Conservation (phyloP, 2,888 invertebrate species). For the Brachylomia viminalis region DNA sequence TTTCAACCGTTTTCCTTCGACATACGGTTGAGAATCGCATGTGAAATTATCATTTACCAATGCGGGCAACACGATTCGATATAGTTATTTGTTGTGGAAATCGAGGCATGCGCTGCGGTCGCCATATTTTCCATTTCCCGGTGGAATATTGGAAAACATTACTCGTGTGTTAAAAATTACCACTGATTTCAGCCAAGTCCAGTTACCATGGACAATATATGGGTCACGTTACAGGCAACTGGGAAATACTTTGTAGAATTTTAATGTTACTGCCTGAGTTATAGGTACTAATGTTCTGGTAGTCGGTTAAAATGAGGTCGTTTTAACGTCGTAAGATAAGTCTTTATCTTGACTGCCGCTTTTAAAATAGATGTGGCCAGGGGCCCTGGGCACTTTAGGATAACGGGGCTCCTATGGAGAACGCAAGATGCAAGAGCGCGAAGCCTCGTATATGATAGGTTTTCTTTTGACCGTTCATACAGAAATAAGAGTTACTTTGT, state of each 20-base stretch:
- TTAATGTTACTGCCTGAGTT: constrained; percentile 45
- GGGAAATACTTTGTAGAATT: constrained; percentile 50
- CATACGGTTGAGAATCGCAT: constrained; percentile 57
- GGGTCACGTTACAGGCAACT: constrained; percentile 34
- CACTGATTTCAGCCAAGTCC: constrained; percentile 40
- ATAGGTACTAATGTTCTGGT: constrained; percentile 36
- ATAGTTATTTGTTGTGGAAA: constrained; percentile 73
- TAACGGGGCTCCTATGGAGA: no score
- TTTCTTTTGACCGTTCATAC: no score
- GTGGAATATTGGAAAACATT: constrained; percentile 61
- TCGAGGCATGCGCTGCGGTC: constrained; percentile 68
- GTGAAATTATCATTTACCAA: constrained; percentile 48
- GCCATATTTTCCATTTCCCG: constrained; percentile 75
- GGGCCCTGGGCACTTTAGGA: no score
- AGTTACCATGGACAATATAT: constrained; percentile 37
- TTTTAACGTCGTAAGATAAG: constrained; percentile 38
- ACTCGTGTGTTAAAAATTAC: constrained; percentile 65
- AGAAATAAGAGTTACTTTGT: no score
- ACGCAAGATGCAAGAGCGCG: no score
- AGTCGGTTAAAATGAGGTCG: constrained; percentile 8
- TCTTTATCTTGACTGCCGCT: constrained; percentile 3
- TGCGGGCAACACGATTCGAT: constrained; percentile 63
- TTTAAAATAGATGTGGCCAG: constrained; percentile 3
- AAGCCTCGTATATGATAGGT: no score
- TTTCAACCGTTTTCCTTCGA: constrained; percentile 38